Base-by-base conservation (phyloP, 2,888 invertebrate genomes). In the Eulithis prunata region DNA sequence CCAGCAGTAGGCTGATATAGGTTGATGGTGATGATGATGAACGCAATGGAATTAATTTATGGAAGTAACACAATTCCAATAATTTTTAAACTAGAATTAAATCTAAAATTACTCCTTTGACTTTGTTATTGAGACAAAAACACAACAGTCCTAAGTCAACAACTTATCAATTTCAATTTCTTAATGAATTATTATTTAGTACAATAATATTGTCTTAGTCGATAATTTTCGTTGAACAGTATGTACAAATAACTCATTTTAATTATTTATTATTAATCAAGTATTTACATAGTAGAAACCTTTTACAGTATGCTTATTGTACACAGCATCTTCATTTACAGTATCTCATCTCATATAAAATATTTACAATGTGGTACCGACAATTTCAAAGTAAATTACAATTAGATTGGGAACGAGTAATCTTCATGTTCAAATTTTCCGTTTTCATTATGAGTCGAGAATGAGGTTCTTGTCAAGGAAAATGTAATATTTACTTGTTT, bases 241-340 rank as follows among this genome's bases (percentile, higher is more conserved):
- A 80, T 82, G 75, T 79, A 86, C 86, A 88, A 21, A 21, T 21
- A 21, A 21, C 21, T 21, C 21, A 21, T 75, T 80, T 41, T 10
- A 3, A 38, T 6, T n/a, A 13, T 6, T 85, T 84, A 49, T 67
- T 65, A 73, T 71, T 72, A 69, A 71, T 69, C 68, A 68, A 73
- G 73, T 90, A 89, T 89, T 80, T 89, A 90, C 89, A 90, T 79
- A 69, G 73, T 79, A 69, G 73, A 73, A 77, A 85, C 73, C 81
- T 71, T 4, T 32, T 78, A 41, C 4, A 47, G 14, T 49, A 49
- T 49, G 21, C 49, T 49, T 13, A 47, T 14, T 49, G 21, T 59
- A 59, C 52, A 52, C 38, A 32, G 32, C n/a, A 55, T 65, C 32
- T 51, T 60, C 41, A 57, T 61, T 56, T 51, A 59, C 64, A 56